A percentile compares a stretch with the other conserved stretches of the same genome.
These are phyloP conservation scores for mouse (Mus musculus) DNA, from an alignment of 2,113 vertebrate genomes.

Conservation along the genomic window GRCm39 chr1:90163001-90163500, in stretches of 20 bases:
- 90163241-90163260: neutral
- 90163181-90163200: neutral
- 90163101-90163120: neutral
- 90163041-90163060: constrained; percentile 29
- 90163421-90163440: neutral
- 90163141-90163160: neutral
- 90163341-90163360: no score
- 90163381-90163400: neutral
- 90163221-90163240: no score
- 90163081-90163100: neutral
- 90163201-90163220: rapidly evolving
- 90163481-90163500: neutral
- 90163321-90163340: rapidly evolving
- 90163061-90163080: constrained; percentile 39
- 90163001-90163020: constrained; percentile 24
- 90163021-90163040: constrained; percentile 46
- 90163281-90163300: neutral
- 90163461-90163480: no score
- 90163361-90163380: neutral
- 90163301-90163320: neutral
- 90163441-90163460: neutral
- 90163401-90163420: neutral
- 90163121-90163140: neutral
- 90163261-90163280: neutral
- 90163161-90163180: neutral